Percentiles rank a stretch among this genome's conserved stretches.
Evolutionary conservation across 2,113 vertebrate species (phyloP).

Genomic region (Platysteira castanea): DNA sequence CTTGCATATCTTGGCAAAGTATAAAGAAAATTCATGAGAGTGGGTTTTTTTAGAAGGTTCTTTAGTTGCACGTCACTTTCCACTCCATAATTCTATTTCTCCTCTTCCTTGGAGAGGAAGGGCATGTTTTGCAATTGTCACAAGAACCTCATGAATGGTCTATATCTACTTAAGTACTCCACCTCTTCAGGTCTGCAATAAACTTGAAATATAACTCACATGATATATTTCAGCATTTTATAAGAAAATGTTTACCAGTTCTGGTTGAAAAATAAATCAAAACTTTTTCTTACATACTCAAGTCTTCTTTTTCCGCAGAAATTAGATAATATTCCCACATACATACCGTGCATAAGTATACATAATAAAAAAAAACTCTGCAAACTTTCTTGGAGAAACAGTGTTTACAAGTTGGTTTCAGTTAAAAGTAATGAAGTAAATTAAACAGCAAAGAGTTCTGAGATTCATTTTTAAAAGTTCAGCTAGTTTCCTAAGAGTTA

Average conservation of each 20-base stretch:
- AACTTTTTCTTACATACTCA: background rate
- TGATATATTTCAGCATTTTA: conserved; percentile 7
- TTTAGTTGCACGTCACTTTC: background rate
- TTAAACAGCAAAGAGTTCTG: background rate
- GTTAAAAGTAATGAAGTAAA: background rate
- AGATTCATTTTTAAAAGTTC: background rate
- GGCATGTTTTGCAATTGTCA: background rate
- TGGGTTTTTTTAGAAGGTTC: background rate
- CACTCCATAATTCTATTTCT: background rate
- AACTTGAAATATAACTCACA: background rate
- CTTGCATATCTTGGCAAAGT: background rate
- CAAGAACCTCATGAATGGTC: background rate
- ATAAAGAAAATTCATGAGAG: background rate
- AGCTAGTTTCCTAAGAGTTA: background rate
- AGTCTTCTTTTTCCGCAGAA: background rate
- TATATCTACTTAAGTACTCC: background rate
- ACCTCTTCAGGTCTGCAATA: background rate
- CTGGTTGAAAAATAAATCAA: background rate
- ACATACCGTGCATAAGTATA: background rate
- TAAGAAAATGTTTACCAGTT: background rate
- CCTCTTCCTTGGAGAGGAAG: background rate
- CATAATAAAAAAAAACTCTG: background rate
- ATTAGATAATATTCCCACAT: background rate
- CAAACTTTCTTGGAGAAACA: background rate
- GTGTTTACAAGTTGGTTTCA: background rate